Base-by-base conservation (phyloP, 2,888 invertebrate genomes). In the Polydrusus tereticollis region DNA sequence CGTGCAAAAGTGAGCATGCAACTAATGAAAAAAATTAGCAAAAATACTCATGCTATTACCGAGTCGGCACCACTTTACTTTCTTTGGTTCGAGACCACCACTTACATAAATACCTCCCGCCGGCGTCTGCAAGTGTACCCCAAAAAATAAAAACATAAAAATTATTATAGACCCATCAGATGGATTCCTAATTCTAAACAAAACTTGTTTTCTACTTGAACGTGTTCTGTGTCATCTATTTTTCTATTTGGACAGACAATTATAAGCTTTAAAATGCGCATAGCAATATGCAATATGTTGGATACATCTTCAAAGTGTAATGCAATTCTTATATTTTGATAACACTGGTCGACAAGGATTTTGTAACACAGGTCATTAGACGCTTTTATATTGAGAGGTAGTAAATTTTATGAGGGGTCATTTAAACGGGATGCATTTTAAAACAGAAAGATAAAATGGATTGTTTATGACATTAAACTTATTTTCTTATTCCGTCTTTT, bases 71-170 rank as follows among this genome's bases (percentile, higher is more conserved):
- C 73, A 58, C 45, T 47, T 66, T 18, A 58, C 36, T 67, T 57
- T 70, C 63, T 60, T 69, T 62, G 75, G 80, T 77, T 80, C 77
- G 81, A 83, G 84, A 85, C 84, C 85, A 86, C 85, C 85, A 86
- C 86, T 86, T 86, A 86, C 86, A 83, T 81, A 82, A 81, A 83
- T 86, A 86, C 82, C 80, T 83, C 81, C 86, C 86, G 82, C 82
- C 80, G 80, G 85, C 83, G 81, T 80, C 85, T 85, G 84, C 82
- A 82, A 82, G 83, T 82, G 81, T 80, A 81, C 82, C 83, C 83
- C 79, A 82, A 83, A 84, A 81, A 83, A 82, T 80, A 82, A 82
- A 80, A 82, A 81, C 77, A 79, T 73, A 76, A 80, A 76, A 80
- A 82, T 80, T 80, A 80, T 79, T 81, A 77, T 71, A 63, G 77